Evolutionary conservation across 1,140 invertebrate species (phyloP), one percentile per base, ranked within the genome.

Genomic region (Bombus superbus): DNA sequence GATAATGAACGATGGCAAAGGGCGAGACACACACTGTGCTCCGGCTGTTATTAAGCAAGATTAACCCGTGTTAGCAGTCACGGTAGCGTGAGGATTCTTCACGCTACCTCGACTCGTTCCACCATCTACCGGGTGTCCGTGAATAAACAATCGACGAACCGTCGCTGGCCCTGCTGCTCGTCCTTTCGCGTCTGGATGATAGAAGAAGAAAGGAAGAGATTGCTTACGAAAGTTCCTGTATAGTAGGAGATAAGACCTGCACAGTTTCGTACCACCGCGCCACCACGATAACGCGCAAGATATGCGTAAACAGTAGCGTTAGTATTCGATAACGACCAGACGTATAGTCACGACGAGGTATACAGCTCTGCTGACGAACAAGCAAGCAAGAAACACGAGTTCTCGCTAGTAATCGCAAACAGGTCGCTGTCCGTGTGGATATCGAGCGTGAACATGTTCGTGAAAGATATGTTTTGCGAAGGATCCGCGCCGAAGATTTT

Each of bases 1-100:
- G 86, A 87, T 81, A 90, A 77, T 80, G 81, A 76, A 90, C 82
- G 79, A 89, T 81, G 89, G 66, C 83, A 85, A 90, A 89, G 86
- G 86, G 79, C 82, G 77, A 90, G 86, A 87, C 81, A 89, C 77
- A 86, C 81, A 81, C 85, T 15, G 64, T 77, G 80, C 78, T 68
- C 64, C 83, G 81, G 53, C 78, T 90, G 88, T 90, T 90, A 90
- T 90, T 90, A 90, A 90, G 88, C 81, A 71, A 89, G 89, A 90
- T 90, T 90, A 90, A 90, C 74, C 78, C 88, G 81, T 89, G 88
- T 90, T 90, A 87, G 88, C 88, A 89, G 89, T 89, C 85, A 87
- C 77, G 81, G 81, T 87, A 85, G 85, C 89, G 89, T 85, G 78
- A 90, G 81, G 78, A 80, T 83, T 85, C 81, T 87, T 89, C 81